Evolutionary conservation across 2,113 vertebrate species (phyloP).

Genomic region (Heterochromis multidens): DNA sequence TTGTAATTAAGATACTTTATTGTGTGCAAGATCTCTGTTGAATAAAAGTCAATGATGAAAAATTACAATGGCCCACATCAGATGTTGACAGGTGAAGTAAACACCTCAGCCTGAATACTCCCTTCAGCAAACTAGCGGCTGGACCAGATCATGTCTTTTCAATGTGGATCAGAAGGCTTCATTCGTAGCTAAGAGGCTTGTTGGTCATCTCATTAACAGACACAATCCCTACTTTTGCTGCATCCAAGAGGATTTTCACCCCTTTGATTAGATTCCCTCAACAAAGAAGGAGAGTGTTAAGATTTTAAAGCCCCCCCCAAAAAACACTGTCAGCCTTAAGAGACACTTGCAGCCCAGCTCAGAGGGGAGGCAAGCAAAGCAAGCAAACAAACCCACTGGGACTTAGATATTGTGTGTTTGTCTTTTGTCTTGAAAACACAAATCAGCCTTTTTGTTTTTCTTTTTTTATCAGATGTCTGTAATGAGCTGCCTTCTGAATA

Average conservation of each 20-base stretch:
- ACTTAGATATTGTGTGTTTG: slow-evolving; percentile 46
- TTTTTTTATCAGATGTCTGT: slow-evolving; percentile 46
- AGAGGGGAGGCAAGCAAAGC: slow-evolving; percentile 16
- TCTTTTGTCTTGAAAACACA: slow-evolving; percentile 52
- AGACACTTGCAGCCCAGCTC: slow-evolving; percentile 30
- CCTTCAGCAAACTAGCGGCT: background rate
- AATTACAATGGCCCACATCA: background rate
- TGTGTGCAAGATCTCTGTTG: background rate
- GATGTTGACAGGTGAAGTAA: background rate
- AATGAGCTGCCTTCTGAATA: slow-evolving; percentile 48
- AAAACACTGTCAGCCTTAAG: slow-evolving; percentile 33
- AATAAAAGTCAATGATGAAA: background rate
- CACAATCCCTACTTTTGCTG: slow-evolving; percentile 17
- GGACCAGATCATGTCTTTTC: background rate
- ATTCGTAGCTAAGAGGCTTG: slow-evolving; percentile 27
- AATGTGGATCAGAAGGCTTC: slow-evolving; percentile 10
- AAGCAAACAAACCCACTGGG: slow-evolving; percentile 57
- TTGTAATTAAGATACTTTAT: background rate
- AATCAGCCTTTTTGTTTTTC: slow-evolving; percentile 37
- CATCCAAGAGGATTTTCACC: slow-evolving; percentile 51
- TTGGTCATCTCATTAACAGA: slow-evolving; percentile 22
- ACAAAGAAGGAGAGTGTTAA: slow-evolving; percentile 33
- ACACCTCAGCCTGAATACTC: background rate
- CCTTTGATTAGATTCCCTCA: background rate
- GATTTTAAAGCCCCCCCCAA: slow-evolving; percentile 9